These are phyloP conservation scores for Tichodroma muraria DNA, from an alignment of 2,113 vertebrate species.

Conservation along the genomic window DNA sequence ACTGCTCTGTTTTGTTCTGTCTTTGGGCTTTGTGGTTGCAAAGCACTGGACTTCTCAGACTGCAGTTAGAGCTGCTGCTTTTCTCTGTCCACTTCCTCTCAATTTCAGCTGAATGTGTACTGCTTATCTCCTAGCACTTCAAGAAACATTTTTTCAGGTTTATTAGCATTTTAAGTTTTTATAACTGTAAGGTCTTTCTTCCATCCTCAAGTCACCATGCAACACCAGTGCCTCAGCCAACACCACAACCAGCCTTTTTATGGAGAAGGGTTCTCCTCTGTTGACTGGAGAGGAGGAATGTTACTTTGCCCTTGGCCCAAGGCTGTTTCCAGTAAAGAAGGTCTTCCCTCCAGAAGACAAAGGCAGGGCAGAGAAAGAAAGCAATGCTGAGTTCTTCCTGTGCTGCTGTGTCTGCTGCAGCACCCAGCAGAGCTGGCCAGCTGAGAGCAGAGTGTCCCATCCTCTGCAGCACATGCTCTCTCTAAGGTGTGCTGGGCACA, in stretches of 20 bases:
- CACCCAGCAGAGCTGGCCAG: background rate
- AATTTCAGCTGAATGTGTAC: background rate
- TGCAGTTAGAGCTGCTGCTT: background rate
- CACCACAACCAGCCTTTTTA: background rate
- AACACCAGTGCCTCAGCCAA: background rate
- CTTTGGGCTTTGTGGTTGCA: background rate
- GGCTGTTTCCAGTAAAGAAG: background rate
- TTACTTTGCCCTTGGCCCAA: background rate
- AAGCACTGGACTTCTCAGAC: background rate
- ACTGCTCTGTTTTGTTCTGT: background rate
- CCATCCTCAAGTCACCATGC: background rate
- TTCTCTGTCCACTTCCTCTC: background rate
- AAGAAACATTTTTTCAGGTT: background rate
- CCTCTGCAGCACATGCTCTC: background rate
- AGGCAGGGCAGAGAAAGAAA: background rate
- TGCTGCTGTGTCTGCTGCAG: background rate
- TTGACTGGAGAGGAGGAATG: background rate
- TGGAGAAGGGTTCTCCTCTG: background rate
- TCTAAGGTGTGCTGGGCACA: background rate
- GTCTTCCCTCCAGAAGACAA: background rate
- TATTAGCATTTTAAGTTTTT: background rate
- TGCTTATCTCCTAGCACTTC: background rate
- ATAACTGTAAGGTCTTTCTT: background rate
- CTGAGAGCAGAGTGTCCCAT: background rate
- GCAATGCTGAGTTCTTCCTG: background rate